Base-by-base conservation (phyloP, 1,140 invertebrate genomes). In the Drosophila subobscura region DNA sequence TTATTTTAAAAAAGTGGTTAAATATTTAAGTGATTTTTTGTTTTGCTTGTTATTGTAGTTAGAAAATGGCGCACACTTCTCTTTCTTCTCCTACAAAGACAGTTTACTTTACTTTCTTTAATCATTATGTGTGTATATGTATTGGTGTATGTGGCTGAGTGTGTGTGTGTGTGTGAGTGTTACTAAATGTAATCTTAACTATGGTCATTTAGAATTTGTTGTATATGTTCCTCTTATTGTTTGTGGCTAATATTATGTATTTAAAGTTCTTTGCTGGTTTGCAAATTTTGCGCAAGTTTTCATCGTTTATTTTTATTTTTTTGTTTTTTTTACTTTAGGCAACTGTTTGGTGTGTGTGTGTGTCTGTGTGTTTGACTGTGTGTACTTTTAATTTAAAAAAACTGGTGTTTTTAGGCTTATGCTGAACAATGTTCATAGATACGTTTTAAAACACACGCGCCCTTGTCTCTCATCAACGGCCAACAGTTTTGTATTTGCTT, bases 201-300 rank as follows among this genome's bases (percentile, higher is more conserved):
- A 85, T 85, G 83, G 77, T 86, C 83, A 85, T 86, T 85, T 85
- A 85, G 81, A 85, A 85, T 85, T 85, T 81, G 73, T 85, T 76
- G 81, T 85, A 85, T 77, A 81, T 81, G 56, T 76, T 76, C 33
- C 65, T 67, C 71, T 85, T 80, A 80, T 86, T 75, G 61, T 75
- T 74, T 79, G 73, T 79, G 56, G 74, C 74, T 80, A 72, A 66
- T 79, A 85, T 63, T 72, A 76, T 81, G 71, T 70, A 80, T 73
- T 81, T 85, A 85, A 85, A 85, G 81, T 85, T 85, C 41, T 85
- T 77, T 86, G 81, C 83, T 86, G 81, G 80, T 74, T 84, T 66
- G 77, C 80, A 84, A 84, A 79, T 81, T 84, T 84, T 84, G 72
- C 80, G 80, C 80, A 83, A 79, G 79, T 83, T 79, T 67, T 79